These are phyloP conservation scores for Erannis defoliaria DNA, from an alignment of 2,888 invertebrate genomes.

Conservation along the genomic window DNA sequence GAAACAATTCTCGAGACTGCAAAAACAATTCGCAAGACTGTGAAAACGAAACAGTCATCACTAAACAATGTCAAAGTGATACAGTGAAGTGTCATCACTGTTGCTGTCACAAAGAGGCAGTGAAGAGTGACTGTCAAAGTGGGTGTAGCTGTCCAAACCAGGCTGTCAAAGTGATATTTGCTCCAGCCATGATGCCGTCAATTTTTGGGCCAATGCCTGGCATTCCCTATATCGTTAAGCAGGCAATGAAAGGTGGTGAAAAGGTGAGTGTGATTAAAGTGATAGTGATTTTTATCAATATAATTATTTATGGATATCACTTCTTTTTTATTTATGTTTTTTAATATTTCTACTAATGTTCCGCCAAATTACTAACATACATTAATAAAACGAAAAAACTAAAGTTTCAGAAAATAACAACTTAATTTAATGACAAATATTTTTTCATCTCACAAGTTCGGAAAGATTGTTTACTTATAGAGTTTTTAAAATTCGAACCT, in stretches of 20 bases:
- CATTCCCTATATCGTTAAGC: conserved; percentile 72
- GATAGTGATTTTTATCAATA: no score
- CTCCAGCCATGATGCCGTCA: conserved; percentile 78
- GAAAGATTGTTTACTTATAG: no score
- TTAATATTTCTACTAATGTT: no score
- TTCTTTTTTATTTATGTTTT: no score
- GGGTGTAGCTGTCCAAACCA: conserved; percentile 57
- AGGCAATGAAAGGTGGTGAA: conserved; percentile 58
- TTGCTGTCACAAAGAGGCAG: conserved; percentile 37
- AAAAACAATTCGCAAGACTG: conserved; percentile 8
- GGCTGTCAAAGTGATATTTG: conserved; percentile 75
- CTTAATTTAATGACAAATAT: no score
- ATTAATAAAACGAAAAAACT: no score
- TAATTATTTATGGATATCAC: no score
- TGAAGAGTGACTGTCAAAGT: conserved; percentile 46
- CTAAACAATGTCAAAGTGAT: conserved; percentile 40
- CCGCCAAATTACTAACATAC: no score
- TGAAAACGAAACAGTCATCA: conserved; percentile 14
- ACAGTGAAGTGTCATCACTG: conserved; percentile 35
- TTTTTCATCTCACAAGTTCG: no score
- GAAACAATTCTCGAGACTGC: not conserved
- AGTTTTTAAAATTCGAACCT: no score
- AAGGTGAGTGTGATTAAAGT: conserved; percentile 60
- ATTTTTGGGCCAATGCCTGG: conserved; percentile 69
- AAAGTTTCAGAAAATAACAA: no score